A percentile compares a stretch with the other conserved stretches of the same genome.
Evolutionary conservation across 2,113 vertebrate species (phyloP).

Genomic region (Casuarius casuarius): DNA sequence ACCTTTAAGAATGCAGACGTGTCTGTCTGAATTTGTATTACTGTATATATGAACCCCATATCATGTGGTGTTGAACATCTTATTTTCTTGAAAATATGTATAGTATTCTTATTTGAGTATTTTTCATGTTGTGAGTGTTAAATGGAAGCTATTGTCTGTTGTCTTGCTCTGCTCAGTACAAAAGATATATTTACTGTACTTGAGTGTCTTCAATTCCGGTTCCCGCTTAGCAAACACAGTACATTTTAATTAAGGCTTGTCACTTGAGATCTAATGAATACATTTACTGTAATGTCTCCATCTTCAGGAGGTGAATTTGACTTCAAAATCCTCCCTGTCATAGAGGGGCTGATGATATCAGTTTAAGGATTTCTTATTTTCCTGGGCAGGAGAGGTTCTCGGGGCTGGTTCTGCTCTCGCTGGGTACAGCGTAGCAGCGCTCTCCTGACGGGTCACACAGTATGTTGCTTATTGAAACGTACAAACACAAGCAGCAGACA

Average conservation of each 20-base stretch:
- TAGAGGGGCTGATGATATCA: neutral
- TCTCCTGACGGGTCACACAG: neutral
- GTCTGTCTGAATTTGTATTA: neutral
- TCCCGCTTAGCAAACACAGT: conserved; percentile 29
- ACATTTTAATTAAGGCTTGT: conserved; percentile 61
- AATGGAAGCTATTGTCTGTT: neutral
- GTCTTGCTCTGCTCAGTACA: neutral
- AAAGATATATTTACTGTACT: conserved; percentile 38
- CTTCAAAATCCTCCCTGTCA: conserved; percentile 29
- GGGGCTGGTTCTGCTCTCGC: neutral
- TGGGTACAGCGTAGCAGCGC: neutral
- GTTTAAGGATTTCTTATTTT: conserved; percentile 38
- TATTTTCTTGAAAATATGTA: neutral
- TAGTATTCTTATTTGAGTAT: neutral
- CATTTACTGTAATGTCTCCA: conserved; percentile 23
- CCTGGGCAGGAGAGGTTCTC: neutral
- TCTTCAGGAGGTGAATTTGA: conserved; percentile 30
- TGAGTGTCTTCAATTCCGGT: conserved; percentile 30
- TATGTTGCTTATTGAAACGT: neutral
- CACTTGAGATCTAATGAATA: conserved; percentile 17
- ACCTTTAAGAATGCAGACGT: accelerated
- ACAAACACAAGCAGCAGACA: neutral
- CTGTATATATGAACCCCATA: accelerated
- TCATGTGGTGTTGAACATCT: neutral
- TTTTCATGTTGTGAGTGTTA: neutral